Percentiles rank a stretch among this genome's conserved stretches.
phyloP scores from a whole-genome alignment of 2,888 invertebrate genomes.

The Cerastis leucographa region DNA sequence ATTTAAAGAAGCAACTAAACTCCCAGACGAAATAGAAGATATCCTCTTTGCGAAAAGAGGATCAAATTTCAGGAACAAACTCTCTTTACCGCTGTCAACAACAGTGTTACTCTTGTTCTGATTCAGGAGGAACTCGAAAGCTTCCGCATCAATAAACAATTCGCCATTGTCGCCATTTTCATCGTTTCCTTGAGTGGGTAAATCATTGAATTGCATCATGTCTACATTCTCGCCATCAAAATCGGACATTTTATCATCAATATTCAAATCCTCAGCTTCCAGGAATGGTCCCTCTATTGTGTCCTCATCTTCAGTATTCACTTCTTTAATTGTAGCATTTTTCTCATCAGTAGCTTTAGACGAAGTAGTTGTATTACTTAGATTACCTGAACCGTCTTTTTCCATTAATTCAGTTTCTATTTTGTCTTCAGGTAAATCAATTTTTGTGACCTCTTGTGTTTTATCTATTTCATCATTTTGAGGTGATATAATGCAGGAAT shows the following conservation, averaged over 20 bases:
- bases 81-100: slow-evolving; percentile 86
- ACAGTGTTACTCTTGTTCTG: slow-evolving; percentile 83
- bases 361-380: slow-evolving; percentile 73
- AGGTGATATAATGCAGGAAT: slow-evolving; percentile 49
- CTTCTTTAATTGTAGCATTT: slow-evolving; percentile 77
- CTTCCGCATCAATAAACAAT: slow-evolving; percentile 87
- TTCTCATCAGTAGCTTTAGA: slow-evolving; percentile 77
- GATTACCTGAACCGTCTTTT: slow-evolving; percentile 70
- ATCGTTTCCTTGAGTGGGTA: slow-evolving; percentile 72
- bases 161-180: slow-evolving; percentile 80
- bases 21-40: slow-evolving; percentile 76
- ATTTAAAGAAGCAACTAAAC: slow-evolving; percentile 79
- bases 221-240: slow-evolving; percentile 73
- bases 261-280: slow-evolving; percentile 77
- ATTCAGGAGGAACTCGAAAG: slow-evolving; percentile 86
- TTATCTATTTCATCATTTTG: slow-evolving; percentile 38
- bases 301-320: slow-evolving; percentile 87
- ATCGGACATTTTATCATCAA: slow-evolving; percentile 73
- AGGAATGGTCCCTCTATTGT: slow-evolving; percentile 86
- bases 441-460: slow-evolving; percentile 36
- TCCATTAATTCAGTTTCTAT: slow-evolving; percentile 69
- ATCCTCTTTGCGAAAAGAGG: slow-evolving; percentile 85
- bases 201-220: slow-evolving; percentile 79
- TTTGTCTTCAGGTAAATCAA: slow-evolving; percentile 58
- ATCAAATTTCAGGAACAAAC: slow-evolving; percentile 87